These are phyloP conservation scores for Aldabrachelys gigantea DNA, from an alignment of 2,113 vertebrate genomes.

Conservation along the genomic window DNA sequence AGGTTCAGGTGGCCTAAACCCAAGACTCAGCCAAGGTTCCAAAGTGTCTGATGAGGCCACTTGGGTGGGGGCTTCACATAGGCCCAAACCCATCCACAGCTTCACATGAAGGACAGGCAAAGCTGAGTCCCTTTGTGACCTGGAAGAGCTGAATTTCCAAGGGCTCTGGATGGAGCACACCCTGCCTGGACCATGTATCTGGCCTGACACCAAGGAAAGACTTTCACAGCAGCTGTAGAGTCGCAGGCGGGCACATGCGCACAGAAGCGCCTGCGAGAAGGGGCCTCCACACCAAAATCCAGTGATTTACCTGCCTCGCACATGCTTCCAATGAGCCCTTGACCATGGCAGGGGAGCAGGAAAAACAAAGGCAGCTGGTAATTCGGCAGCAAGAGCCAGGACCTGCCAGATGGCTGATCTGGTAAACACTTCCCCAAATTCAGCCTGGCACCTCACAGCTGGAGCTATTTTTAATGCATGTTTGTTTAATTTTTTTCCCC, in stretches of 20 bases:
- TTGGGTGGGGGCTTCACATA: no score
- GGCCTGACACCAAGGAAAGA: no score
- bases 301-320: conserved; percentile 52
- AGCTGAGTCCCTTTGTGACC: no score
- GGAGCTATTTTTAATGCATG: conserved; percentile 67
- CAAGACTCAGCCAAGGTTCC: no score
- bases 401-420: conserved; percentile 66
- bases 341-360: conserved; percentile 62
- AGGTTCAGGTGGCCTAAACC: no score
- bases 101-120: no score
- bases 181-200: no score
- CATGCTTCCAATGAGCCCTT: conserved; percentile 11
- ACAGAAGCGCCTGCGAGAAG: not conserved
- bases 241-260: not conserved
- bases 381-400: conserved; percentile 56
- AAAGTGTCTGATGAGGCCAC: no score
- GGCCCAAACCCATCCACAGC: not conserved
- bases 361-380: conserved; percentile 68
- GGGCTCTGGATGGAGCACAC: no score
- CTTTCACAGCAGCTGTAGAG: not conserved
- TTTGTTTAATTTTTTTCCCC: conserved; percentile 63
- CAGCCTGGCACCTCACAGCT: conserved; percentile 70
- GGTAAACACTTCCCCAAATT: conserved; percentile 60
- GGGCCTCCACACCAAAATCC: not conserved
- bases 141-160: no score